These are phyloP conservation scores for Sweltsa coloradensis DNA, from an alignment of 1,140 invertebrate species.

Conservation along the genomic window DNA sequence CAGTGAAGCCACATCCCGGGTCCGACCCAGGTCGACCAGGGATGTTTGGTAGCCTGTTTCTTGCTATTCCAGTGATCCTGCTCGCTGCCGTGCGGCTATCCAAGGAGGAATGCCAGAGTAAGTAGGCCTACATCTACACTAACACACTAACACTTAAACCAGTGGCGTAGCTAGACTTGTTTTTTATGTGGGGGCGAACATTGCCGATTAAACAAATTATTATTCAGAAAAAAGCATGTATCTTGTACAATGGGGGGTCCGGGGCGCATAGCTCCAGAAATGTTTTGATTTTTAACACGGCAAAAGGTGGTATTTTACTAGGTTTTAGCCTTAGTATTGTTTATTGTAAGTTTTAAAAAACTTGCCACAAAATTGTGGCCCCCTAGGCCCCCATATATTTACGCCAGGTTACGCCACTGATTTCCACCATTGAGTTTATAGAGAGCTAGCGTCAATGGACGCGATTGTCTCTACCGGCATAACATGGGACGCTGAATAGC, in stretches of 20 bases:
- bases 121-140: slow-evolving; percentile 23
- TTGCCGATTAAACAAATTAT: not conserved
- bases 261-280: not conserved
- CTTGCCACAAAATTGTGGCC: no score
- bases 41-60: no score
- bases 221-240: not conserved
- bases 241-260: not conserved
- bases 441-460: no score
- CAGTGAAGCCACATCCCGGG: no score
- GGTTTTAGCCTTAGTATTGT: no score
- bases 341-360: no score
- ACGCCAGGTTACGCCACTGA: no score
- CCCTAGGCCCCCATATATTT: no score
- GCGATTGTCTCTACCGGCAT: no score
- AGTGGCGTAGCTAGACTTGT: slow-evolving; percentile 8
- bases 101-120: slow-evolving; percentile 38
- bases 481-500: no score
- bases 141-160: not conserved
- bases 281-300: not conserved
- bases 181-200: slow-evolving; percentile 3
- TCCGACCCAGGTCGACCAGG: no score
- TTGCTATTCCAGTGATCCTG: slow-evolving; percentile 36
- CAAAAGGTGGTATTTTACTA: not conserved
- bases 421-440: no score
- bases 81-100: slow-evolving; percentile 32